phyloP scores from a whole-genome alignment of 1,140 invertebrate genomes.

The Antheraea pernyi region DNA sequence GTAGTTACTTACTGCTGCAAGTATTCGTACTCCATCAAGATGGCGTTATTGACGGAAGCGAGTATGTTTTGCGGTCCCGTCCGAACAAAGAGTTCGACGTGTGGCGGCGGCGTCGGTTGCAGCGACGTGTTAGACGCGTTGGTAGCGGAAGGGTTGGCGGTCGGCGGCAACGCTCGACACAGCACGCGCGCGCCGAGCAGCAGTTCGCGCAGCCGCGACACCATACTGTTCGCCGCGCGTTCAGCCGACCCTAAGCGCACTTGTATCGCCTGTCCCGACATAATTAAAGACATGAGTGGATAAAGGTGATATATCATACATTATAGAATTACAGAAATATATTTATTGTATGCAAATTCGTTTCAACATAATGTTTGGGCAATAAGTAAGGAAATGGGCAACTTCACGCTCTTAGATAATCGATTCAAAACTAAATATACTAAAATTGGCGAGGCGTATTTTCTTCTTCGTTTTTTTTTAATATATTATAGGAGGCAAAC shows the following conservation, averaged over 20 bases:
- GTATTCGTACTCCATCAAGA: slow-evolving; percentile 75
- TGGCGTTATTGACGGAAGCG: slow-evolving; percentile 82
- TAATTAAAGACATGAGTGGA: too few relatives aligned
- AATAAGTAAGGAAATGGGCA: too few relatives aligned
- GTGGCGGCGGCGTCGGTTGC: slow-evolving; percentile 48
- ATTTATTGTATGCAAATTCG: too few relatives aligned
- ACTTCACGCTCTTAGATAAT: too few relatives aligned
- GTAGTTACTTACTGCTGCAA: slow-evolving; percentile 40
- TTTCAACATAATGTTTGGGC: too few relatives aligned
- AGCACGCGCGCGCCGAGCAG: slow-evolving; percentile 70
- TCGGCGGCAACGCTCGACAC: slow-evolving; percentile 59
- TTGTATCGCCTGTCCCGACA: slow-evolving; percentile 68
- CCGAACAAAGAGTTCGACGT: slow-evolving; percentile 83
- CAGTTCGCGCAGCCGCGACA: slow-evolving; percentile 68
- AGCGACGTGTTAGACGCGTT: slow-evolving; percentile 36
- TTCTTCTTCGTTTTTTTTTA: too few relatives aligned
- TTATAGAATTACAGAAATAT: too few relatives aligned
- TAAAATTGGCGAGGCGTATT: too few relatives aligned
- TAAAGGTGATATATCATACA: too few relatives aligned
- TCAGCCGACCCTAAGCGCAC: slow-evolving; percentile 77
- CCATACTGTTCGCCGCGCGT: slow-evolving; percentile 64
- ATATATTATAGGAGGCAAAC: too few relatives aligned
- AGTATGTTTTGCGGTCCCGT: slow-evolving; percentile 78
- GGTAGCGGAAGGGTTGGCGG: slow-evolving; percentile 58
- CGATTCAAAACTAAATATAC: too few relatives aligned